Conservation (phyloP, 2,888 invertebrate genomes). For the Drosophila ustulata region DNA sequence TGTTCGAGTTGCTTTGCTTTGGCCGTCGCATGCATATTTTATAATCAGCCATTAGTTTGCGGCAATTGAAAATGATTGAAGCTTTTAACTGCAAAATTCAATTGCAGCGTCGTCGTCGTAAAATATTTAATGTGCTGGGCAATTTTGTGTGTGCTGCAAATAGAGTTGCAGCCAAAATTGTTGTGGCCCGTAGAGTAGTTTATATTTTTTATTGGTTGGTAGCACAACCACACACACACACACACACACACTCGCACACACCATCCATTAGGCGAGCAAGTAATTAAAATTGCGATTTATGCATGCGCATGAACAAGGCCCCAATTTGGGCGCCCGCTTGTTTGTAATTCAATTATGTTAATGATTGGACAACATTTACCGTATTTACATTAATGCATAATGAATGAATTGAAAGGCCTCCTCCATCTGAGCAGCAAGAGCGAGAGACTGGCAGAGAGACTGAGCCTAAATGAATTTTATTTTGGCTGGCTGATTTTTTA, state of each 20-base stretch:
- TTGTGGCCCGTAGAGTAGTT: constrained; percentile 25
- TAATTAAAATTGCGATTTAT: constrained; percentile 80
- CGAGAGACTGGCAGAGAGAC: background rate
- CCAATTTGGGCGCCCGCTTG: constrained; percentile 68
- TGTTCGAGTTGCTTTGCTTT: constrained; percentile 22
- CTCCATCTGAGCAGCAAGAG: background rate
- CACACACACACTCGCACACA: constrained; percentile 20
- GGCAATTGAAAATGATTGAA: constrained; percentile 82
- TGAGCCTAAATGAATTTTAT: constrained; percentile 66
- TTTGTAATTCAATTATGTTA: constrained; percentile 85
- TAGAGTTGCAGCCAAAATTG: constrained; percentile 25
- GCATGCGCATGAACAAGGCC: constrained; percentile 64
- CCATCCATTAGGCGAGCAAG: constrained; percentile 76
- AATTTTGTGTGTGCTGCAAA: constrained; percentile 25
- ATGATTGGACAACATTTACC: constrained; percentile 85
- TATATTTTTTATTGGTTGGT: constrained; percentile 25
- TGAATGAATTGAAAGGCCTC: constrained; percentile 75
- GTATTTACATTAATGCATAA: constrained; percentile 85
- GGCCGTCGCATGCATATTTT: constrained; percentile 77
- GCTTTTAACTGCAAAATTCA: constrained; percentile 80
- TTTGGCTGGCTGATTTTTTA: constrained; percentile 66
- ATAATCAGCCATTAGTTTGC: constrained; percentile 79
- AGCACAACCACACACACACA: background rate
- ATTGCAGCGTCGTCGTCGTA: constrained; percentile 53
- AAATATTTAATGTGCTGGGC: constrained; percentile 65